phyloP scores from a whole-genome alignment of 2,888 invertebrate species.

The Acheta domesticus region DNA sequence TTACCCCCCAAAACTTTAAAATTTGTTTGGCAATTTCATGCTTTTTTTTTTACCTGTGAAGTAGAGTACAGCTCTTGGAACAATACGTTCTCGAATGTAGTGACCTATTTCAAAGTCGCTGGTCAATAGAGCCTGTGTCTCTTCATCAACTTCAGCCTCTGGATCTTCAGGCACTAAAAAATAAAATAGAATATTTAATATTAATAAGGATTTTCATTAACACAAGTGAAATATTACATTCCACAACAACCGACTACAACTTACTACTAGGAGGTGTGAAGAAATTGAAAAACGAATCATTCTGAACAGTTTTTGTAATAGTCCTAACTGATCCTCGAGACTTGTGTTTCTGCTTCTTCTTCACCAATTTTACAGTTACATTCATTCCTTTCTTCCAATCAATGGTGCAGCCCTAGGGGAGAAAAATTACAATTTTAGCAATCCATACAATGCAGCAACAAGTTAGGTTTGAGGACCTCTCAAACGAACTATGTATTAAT shows the following conservation, averaged over 20 bases:
- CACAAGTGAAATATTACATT: slow-evolving; percentile 19
- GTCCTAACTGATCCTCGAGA: slow-evolving; percentile 88
- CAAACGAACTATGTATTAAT: too few relatives aligned
- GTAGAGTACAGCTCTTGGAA: slow-evolving; percentile 94
- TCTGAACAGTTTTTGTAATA: slow-evolving; percentile 92
- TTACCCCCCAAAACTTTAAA: neutral
- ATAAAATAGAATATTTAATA: slow-evolving; percentile 11
- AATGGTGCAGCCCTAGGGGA: slow-evolving; percentile 76
- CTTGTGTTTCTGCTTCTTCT: slow-evolving; percentile 99
- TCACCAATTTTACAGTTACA: slow-evolving; percentile 91
- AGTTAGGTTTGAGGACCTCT: too few relatives aligned
- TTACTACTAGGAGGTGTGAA: slow-evolving; percentile 79
- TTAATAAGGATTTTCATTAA: neutral
- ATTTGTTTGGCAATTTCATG: neutral
- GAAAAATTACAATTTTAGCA: neutral
- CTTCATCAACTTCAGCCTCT: slow-evolving; percentile 82
- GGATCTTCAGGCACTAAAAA: slow-evolving; percentile 73
- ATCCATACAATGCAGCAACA: too few relatives aligned
- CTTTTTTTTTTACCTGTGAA: slow-evolving; percentile 82
- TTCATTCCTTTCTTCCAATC: slow-evolving; percentile 98
- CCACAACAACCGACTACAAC: too few relatives aligned
- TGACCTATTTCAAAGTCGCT: slow-evolving; percentile 99
- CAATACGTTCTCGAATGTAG: slow-evolving; percentile 92
- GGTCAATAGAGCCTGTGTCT: slow-evolving; percentile 79
- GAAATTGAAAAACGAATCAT: slow-evolving; percentile 99